Evolutionary conservation across 1,140 invertebrate species (phyloP).

Genomic region (Drosophila nebulosa): DNA sequence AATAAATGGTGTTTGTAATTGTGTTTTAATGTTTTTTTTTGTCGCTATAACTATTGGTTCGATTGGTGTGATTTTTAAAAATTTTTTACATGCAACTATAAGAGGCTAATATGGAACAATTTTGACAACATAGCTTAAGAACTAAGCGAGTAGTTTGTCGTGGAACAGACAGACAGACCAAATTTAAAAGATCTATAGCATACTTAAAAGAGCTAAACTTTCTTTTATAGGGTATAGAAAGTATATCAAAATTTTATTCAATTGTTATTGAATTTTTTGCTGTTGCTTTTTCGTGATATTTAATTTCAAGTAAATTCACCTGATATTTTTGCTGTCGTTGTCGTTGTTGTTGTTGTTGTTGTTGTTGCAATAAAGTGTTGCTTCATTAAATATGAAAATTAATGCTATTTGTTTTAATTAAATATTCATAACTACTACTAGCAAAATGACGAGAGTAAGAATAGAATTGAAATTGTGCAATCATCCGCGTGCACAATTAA

Average conservation of each 20-base stretch:
- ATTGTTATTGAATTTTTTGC: conserved; percentile 1
- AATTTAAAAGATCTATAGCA: no score
- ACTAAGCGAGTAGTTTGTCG: no score
- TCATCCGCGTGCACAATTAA: not conserved
- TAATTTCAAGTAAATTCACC: conserved; percentile 23
- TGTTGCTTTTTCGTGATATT: conserved; percentile 16
- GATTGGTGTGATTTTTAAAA: no score
- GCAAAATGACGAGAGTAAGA: conserved; percentile 14
- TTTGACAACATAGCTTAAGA: no score
- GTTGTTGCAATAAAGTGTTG: conserved; percentile 64
- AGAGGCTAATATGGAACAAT: no score
- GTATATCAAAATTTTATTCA: not conserved
- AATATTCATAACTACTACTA: conserved; percentile 52
- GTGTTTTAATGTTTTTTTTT: no score
- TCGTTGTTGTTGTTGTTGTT: conserved; percentile 24
- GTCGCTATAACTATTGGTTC: no score
- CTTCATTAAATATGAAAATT: conserved; percentile 77
- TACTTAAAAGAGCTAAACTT: no score
- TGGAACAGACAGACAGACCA: no score
- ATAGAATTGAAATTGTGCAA: conserved; percentile 2
- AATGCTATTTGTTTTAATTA: conserved; percentile 66
- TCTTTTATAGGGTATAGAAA: no score
- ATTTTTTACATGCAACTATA: no score
- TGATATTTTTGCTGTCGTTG: conserved; percentile 1
- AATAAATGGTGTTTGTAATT: no score